Conservation (phyloP, 2,113 vertebrate genomes). For the Sarotherodon lohbergeri region DNA sequence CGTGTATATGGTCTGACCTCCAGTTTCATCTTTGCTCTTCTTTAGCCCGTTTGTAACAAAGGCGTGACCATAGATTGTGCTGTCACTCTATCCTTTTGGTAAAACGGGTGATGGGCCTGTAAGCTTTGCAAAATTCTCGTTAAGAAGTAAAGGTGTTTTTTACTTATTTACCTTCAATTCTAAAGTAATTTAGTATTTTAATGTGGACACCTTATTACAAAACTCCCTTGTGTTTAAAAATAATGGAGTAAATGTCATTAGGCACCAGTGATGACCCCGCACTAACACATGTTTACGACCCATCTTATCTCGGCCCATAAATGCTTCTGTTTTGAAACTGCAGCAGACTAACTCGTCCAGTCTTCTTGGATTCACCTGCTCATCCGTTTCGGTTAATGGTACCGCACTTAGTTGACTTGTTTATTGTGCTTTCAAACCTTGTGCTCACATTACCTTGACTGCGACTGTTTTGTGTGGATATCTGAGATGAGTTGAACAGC, state of each 20-base stretch:
- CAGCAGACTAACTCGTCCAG: neutral
- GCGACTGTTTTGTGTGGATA: neutral
- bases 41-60: neutral
- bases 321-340: neutral
- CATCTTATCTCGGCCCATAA: neutral
- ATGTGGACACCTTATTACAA: neutral
- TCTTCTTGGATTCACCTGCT: neutral
- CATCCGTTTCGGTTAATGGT: neutral
- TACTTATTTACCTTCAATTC: neutral
- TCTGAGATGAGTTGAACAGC: neutral
- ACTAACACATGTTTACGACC: neutral
- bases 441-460: constrained; percentile 1
- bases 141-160: neutral
- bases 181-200: neutral
- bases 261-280: neutral
- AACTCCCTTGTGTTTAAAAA: neutral
- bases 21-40: neutral
- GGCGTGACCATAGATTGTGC: neutral
- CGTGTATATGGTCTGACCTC: neutral
- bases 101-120: neutral
- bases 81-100: neutral
- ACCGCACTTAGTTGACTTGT: neutral
- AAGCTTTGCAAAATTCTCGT: neutral
- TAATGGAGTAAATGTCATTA: neutral
- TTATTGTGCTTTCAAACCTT: neutral